Evolutionary conservation across 2,113 vertebrate genomes (phyloP).

Genomic region (Scomber scombrus): DNA sequence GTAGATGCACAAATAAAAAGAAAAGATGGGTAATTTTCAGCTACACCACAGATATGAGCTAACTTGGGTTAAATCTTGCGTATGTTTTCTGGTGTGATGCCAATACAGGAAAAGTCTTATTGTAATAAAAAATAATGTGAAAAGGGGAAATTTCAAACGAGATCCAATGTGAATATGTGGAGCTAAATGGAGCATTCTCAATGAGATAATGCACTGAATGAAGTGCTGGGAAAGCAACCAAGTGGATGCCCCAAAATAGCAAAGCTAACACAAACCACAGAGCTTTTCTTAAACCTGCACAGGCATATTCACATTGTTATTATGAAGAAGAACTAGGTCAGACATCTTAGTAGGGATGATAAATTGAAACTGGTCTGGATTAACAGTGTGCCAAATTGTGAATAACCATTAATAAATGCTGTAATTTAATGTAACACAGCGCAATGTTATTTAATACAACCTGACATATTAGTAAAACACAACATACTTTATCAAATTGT

Average conservation of each 20-base stretch:
- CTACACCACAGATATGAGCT: conserved; percentile 9
- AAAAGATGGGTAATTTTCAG: background rate
- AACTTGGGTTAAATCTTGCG: background rate
- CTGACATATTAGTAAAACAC: background rate
- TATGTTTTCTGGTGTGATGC: background rate
- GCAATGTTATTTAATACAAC: background rate
- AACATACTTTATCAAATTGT: background rate
- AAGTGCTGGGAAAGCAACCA: conserved; percentile 42
- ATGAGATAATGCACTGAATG: conserved; percentile 46
- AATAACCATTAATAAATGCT: conserved; percentile 6
- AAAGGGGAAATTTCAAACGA: conserved; percentile 8
- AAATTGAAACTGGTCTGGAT: conserved; percentile 22
- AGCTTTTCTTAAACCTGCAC: conserved; percentile 36
- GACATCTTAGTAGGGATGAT: background rate
- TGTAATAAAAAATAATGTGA: conserved; percentile 2
- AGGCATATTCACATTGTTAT: conserved; percentile 26
- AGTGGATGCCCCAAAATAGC: conserved; percentile 49
- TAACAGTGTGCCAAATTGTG: conserved; percentile 7
- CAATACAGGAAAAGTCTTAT: conserved; percentile 16
- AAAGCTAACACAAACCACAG: conserved; percentile 31
- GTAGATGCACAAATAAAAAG: conserved; percentile 33
- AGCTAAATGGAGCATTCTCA: conserved; percentile 40
- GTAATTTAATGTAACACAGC: conserved; percentile 17
- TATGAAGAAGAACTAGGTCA: conserved; percentile 59
- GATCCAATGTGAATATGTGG: conserved; percentile 44